Evolutionary conservation across 2,797 vertebrate genomes (phyloP), one percentile per base, ranked within the genome.

Genomic region (Uromys caudimaculatus): DNA sequence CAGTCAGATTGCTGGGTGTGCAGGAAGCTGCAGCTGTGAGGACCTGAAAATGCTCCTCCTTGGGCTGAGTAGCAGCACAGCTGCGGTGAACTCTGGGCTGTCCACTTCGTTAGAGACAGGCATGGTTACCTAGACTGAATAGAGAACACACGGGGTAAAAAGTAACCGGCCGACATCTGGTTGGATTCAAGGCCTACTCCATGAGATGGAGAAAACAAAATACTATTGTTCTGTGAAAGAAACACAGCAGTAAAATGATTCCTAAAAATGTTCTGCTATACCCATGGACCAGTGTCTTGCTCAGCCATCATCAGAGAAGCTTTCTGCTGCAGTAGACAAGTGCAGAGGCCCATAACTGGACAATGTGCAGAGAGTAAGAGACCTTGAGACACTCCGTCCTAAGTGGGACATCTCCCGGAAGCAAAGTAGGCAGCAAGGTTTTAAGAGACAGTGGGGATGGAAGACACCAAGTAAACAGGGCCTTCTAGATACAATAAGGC

Each of bases 61-160:
- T 19, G 67, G 78, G 11, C 23, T 41, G 41, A 75, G 44, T 29
- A 24, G 10, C 5, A 12, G n/a, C 17, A 9, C 47, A 35, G 35
- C 24, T 41, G 24, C 58, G 24, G 4, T 56, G 60, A 21, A 1
- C 4, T 4, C 32, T 50, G 9, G 3, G 12, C 21, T 50, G 23
- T 60, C 29, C 1, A 32, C 17, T 6, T 69, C 1, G 0, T 75
- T 60, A n/a, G 1, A 1, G 73, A 16, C 29, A 35, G 69, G 3
- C 69, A 35, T 38, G 3, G 35, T 47, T 35, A n/a, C 56, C 50
- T 60, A 60, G n/a, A 60, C 1, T 14, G 24, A 50, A 24, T 50
- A 54, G 24, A 84, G 14, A 83, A 12, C 14, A 50, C 9, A 73
- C 3, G 12, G 35, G 1, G 87, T 77, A 38, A 56, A 82, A 87